Percentiles rank a stretch among this genome's conserved stretches.
Conservation (phyloP, 2,797 vertebrate genomes). For the Kryptolebias ocellatus region DNA sequence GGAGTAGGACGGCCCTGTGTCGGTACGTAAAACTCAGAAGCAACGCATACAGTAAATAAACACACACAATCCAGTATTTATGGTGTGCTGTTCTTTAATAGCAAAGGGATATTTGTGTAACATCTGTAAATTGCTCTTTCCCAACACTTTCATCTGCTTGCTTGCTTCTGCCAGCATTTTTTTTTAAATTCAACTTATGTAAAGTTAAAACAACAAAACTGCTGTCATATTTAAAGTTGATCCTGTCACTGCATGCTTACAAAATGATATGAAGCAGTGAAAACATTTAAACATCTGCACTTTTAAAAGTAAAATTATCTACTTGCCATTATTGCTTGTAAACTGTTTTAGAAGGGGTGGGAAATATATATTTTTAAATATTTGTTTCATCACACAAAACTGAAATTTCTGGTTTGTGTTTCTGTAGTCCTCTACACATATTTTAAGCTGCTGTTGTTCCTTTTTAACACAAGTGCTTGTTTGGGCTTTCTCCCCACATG, state of each 20-base stretch:
- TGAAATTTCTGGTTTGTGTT: background rate
- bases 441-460: background rate
- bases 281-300: conserved; percentile 12
- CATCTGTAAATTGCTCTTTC: conserved; percentile 7
- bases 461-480: background rate
- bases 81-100: background rate
- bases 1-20: conserved; percentile 88
- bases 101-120: background rate
- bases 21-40: conserved; percentile 81
- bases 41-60: background rate
- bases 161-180: conserved; percentile 40
- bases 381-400: too few species aligned
- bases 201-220: conserved; percentile 30
- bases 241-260: conserved; percentile 51
- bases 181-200: conserved; percentile 24
- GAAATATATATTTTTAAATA: too few species aligned
- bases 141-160: conserved; percentile 34
- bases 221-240: conserved; percentile 15
- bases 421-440: background rate
- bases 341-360: background rate
- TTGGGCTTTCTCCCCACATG: background rate
- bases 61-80: background rate
- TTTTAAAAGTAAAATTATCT: background rate
- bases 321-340: background rate
- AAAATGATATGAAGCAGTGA: conserved; percentile 23